Evolutionary conservation across 2,113 vertebrate genomes (phyloP), one percentile per base, ranked within the genome.

Genomic region (Macroglossus sobrinus): DNA sequence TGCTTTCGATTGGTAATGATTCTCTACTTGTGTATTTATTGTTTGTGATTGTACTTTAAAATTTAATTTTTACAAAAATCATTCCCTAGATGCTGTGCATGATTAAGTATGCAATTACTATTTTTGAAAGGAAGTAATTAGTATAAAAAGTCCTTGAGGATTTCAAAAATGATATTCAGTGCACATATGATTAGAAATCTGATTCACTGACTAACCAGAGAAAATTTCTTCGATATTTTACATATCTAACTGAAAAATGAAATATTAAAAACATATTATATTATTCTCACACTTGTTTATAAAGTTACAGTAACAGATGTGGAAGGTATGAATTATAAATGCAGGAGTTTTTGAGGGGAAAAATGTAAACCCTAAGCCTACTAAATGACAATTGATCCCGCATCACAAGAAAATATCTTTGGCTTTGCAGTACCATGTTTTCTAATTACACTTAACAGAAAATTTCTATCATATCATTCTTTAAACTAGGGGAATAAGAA

Each of bases 41-140:
- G 66, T 71, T 93, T 85, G 24, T 80, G 15, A 72, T 57, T 40
- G 9, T 87, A 33, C 21, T 89, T 93, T 82, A 95, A 84, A 84
- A 61, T 92, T 95, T 89, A 79, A 75, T 92, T 97, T 95, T n/a
- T 88, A 30, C 2, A 96, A 93, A 87, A 89, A 84, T 47, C 57
- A 93, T 71, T 18, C 15, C 45, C 53, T 89, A 86, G 26, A 53
- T 26, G 2, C 38, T 11, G 33, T 59, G 84, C 3, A 53, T 82
- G 69, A 93, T 89, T 82, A 85, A 86, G 28, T 38, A 89, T 64
- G 18, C 24, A 86, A 84, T 84, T 75, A 89, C 3, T 86, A 55
- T 91, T 92, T 94, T 94, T 95, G 75, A 93, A 85, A 75, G 80
- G 40, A 28, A 96, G 35, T 63, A 75, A 63, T 92, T 81, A 96